These are phyloP conservation scores for Spongia lamella DNA, from an alignment of 37 sponge, comb jelly and placozoan genomes.

Conservation along the genomic window DNA sequence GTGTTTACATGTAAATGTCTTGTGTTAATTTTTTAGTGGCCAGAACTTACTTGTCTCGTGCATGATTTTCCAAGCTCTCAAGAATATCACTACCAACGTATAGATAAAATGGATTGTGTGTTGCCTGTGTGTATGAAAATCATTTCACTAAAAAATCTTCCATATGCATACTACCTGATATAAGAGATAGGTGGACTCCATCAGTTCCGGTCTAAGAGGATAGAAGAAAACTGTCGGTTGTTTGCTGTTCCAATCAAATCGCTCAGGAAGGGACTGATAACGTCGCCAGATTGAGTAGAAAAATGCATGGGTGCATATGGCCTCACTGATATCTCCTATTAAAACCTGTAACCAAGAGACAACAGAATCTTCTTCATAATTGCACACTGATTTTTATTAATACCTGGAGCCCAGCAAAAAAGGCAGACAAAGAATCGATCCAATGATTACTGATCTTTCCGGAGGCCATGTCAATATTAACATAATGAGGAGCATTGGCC, in stretches of 20 bases:
- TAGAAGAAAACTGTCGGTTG: conserved; percentile 81
- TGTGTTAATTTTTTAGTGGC: background rate
- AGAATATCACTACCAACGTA: conserved; percentile 93
- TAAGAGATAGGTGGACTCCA: conserved; percentile 93
- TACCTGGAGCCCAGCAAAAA: conserved; percentile 91
- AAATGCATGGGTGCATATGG: conserved; percentile 93
- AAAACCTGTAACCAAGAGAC: conserved; percentile 59
- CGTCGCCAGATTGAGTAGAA: conserved; percentile 91
- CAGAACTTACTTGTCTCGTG: conserved; percentile 60
- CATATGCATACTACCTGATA: conserved; percentile 60
- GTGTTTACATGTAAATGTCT: background rate
- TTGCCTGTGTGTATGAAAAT: conserved; percentile 65
- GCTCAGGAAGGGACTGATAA: conserved; percentile 90
- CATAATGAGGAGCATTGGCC: conserved; percentile 34
- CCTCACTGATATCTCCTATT: conserved; percentile 90
- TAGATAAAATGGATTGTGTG: conserved; percentile 93
- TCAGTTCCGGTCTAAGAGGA: conserved; percentile 94
- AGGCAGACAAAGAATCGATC: conserved; percentile 93
- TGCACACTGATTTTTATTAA: no score
- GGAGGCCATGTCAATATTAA: conserved; percentile 88
- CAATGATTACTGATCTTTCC: conserved; percentile 79
- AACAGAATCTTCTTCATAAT: no score
- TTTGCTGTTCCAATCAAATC: conserved; percentile 81
- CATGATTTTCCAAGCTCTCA: conserved; percentile 70
- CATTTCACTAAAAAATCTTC: background rate